These are phyloP conservation scores for Acanthurus lineatus DNA, from an alignment of 2,797 vertebrate species.

Conservation along the genomic window DNA sequence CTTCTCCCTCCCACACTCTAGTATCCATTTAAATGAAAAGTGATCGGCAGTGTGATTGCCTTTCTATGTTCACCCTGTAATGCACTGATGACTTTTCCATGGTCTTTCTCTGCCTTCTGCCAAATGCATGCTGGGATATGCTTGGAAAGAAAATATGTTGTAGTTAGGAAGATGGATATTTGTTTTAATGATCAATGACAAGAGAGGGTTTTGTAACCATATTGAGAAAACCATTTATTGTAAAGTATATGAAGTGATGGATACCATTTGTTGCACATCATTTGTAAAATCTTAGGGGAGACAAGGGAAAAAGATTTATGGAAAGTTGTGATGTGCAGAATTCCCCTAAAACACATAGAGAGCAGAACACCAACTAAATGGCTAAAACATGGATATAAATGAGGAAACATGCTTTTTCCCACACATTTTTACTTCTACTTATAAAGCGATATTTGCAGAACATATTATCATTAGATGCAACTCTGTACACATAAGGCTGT, in stretches of 20 bases:
- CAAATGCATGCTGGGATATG: constrained; percentile 46
- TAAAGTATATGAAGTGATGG: constrained; percentile 5
- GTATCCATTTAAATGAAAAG: not conserved
- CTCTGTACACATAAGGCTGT: constrained; percentile 19
- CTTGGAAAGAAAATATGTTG: constrained; percentile 29
- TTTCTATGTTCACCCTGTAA: not conserved
- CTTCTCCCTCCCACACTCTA: not conserved
- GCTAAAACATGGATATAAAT: not conserved
- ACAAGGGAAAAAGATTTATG: not conserved
- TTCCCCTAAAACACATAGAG: not conserved
- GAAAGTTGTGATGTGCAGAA: not conserved
- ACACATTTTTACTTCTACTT: not conserved
- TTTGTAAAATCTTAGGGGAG: constrained; percentile 4
- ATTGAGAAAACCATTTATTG: not conserved
- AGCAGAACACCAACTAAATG: not conserved
- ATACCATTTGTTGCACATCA: not conserved
- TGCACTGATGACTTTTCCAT: constrained; percentile 12
- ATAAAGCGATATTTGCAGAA: not conserved
- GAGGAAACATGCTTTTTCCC: not conserved
- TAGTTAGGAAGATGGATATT: constrained; percentile 19
- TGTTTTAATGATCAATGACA: constrained; percentile 25
- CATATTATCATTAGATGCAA: not conserved
- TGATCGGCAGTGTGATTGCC: not conserved
- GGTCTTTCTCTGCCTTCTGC: constrained; percentile 13
- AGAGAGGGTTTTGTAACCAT: not conserved